phyloP scores from a whole-genome alignment of 2,888 invertebrate genomes.

The Falcaria lacertinaria region DNA sequence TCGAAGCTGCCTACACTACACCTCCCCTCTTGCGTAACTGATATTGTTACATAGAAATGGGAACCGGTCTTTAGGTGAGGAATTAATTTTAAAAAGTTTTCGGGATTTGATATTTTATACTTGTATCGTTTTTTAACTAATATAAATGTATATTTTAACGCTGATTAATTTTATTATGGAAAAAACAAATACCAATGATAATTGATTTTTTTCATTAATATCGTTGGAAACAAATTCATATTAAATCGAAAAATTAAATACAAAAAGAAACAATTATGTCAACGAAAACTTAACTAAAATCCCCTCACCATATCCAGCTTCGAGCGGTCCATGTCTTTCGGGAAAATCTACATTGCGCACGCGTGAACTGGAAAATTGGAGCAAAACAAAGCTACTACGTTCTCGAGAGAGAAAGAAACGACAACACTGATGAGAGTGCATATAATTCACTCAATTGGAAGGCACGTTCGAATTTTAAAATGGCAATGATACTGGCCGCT shows the following conservation, averaged over 20 bases:
- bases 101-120: no score
- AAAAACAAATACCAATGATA: no score
- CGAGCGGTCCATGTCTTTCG: conserved; percentile 58
- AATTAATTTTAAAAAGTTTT: no score
- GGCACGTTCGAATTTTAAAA: conserved; percentile 62
- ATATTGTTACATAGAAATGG: conserved; percentile 45
- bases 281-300: conserved; percentile 16
- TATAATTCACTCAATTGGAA: conserved; percentile 61
- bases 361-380: conserved; percentile 61
- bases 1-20: conserved; percentile 65
- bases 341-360: conserved; percentile 61
- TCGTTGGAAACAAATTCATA: no score
- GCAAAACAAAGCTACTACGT: conserved; percentile 31
- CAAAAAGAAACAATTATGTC: no score
- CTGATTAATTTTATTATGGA: no score
- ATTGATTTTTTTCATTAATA: no score
- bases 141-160: background rate
- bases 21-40: conserved; percentile 75
- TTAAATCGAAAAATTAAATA: no score
- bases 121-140: conserved; percentile 1
- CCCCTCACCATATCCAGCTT: conserved; percentile 58
- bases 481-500: conserved; percentile 10
- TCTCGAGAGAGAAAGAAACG: conserved; percentile 37
- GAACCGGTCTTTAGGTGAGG: no score
- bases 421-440: conserved; percentile 41